Evolutionary conservation across 2,797 vertebrate genomes (phyloP).

Genomic region (Girardinus metallicus): DNA sequence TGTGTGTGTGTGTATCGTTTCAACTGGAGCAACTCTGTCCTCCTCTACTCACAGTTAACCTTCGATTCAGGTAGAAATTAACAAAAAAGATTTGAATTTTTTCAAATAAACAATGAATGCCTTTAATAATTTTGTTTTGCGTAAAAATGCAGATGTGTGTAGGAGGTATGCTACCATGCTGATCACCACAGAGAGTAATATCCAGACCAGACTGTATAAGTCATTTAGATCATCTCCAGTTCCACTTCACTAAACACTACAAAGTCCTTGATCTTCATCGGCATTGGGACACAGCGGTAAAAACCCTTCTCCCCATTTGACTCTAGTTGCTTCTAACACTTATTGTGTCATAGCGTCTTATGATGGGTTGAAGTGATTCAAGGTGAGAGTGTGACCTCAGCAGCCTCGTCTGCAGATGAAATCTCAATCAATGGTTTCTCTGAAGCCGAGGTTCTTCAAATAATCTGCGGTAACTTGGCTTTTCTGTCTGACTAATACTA

Average conservation of each 20-base stretch:
- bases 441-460: not conserved
- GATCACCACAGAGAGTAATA: not conserved
- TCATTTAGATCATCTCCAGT: not conserved
- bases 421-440: not conserved
- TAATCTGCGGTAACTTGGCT: not conserved
- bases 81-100: not conserved
- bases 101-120: not conserved
- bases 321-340: not conserved
- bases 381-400: not conserved
- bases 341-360: not conserved
- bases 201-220: not conserved
- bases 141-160: not conserved
- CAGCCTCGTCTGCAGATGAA: not conserved
- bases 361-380: not conserved
- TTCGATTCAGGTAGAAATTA: not conserved
- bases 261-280: not conserved
- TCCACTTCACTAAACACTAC: not conserved
- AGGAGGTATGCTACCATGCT: not conserved
- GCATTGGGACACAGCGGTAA: not conserved
- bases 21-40: not conserved
- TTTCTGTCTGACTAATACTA: conserved; percentile 9
- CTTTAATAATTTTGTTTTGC: not conserved
- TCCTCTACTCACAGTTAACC: not conserved
- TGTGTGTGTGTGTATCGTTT: too few relatives aligned
- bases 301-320: not conserved